Evolutionary conservation across 2,113 vertebrate genomes (phyloP).

Genomic region (Trogon surrucura): DNA sequence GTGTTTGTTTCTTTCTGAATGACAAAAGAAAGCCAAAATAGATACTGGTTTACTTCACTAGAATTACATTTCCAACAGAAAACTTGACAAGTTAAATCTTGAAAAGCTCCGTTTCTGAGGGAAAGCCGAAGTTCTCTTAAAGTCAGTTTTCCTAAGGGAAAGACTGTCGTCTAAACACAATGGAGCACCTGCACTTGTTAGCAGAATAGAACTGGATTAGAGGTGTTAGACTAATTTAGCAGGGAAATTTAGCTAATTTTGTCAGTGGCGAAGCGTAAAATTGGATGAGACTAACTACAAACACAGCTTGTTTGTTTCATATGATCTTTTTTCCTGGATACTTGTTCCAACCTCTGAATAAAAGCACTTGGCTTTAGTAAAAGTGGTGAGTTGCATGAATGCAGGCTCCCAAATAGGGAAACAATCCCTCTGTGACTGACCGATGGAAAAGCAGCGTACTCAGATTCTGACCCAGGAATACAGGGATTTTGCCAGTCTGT

Average conservation of each 20-base stretch:
- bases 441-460: background rate
- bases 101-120: background rate
- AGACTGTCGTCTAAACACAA: background rate
- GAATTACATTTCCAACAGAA: background rate
- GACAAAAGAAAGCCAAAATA: background rate
- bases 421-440: fast-evolving
- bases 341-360: background rate
- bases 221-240: slow-evolving; percentile 11
- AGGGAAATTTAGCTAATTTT: background rate
- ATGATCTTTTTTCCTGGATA: background rate
- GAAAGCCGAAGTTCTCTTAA: background rate
- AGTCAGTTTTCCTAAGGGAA: background rate
- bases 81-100: background rate
- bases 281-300: background rate
- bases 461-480: background rate
- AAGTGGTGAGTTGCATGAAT: background rate
- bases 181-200: background rate
- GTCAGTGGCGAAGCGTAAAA: slow-evolving; percentile 7
- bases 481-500: background rate
- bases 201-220: background rate
- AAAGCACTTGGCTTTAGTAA: background rate
- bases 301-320: background rate
- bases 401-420: background rate
- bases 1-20: background rate
- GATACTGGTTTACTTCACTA: background rate